phyloP scores from a whole-genome alignment of 2,113 vertebrate genomes.

The Piprites chloris region DNA sequence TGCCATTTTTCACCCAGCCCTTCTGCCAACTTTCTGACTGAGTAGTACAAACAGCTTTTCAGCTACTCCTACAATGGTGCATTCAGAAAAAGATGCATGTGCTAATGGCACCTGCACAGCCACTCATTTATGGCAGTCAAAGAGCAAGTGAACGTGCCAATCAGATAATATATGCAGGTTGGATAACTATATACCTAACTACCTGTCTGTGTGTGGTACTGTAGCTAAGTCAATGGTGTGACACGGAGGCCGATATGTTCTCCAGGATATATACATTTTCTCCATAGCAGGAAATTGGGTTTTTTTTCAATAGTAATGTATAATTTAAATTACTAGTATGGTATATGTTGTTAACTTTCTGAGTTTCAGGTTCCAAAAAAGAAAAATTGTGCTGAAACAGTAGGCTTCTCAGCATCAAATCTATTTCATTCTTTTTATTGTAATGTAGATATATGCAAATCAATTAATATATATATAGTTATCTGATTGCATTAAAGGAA shows the following conservation, averaged over 20 bases:
- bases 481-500: neutral
- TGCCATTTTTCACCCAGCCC: constrained; percentile 48
- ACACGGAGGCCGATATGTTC: neutral
- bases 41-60: constrained; percentile 61
- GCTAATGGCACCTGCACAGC: constrained; percentile 56
- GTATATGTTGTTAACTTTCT: neutral
- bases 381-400: neutral
- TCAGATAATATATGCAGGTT: constrained; percentile 49
- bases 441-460: neutral
- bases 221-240: neutral
- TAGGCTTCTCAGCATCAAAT: neutral
- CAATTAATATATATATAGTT: neutral
- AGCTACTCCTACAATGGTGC: constrained; percentile 47
- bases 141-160: constrained; percentile 44
- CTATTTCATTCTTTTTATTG: neutral
- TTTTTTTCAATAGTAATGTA: neutral
- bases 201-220: constrained; percentile 38
- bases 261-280: neutral
- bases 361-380: neutral
- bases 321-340: neutral
- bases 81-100: constrained; percentile 62
- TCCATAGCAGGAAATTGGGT: neutral
- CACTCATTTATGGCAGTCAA: constrained; percentile 34
- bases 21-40: constrained; percentile 50
- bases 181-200: neutral